phyloP scores from a whole-genome alignment of 2,797 vertebrate genomes.

The Artibeus jamaicensis region DNA sequence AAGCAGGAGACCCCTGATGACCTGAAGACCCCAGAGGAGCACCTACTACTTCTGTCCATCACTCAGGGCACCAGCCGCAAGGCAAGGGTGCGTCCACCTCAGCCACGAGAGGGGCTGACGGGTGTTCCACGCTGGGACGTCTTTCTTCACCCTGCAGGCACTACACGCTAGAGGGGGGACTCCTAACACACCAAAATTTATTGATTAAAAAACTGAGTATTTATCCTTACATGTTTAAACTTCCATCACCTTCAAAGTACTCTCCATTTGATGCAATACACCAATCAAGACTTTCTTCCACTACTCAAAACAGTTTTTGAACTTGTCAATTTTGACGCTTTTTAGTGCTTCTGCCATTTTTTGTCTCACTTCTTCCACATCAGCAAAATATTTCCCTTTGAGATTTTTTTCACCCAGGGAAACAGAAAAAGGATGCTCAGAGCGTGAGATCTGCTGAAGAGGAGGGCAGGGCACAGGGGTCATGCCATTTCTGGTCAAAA shows the following conservation, averaged over 20 bases:
- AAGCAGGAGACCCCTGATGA: not conserved
- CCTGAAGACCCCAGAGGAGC: not conserved
- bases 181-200: not conserved
- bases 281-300: not conserved
- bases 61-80: fast-evolving
- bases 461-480: not conserved
- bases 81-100: not conserved
- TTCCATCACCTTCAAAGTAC: not conserved
- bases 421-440: not conserved
- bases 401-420: not conserved
- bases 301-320: not conserved
- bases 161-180: not conserved
- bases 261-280: not conserved
- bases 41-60: fast-evolving
- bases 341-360: not conserved
- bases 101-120: not conserved
- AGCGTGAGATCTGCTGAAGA: not conserved
- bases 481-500: not conserved
- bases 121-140: fast-evolving
- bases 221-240: not conserved
- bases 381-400: not conserved
- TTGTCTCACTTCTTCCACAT: not conserved
- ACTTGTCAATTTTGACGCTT: not conserved
- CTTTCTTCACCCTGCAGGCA: not conserved
- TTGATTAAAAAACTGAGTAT: not conserved